phyloP scores from a whole-genome alignment of 2,888 invertebrate genomes.

The Autographa pulchrina region DNA sequence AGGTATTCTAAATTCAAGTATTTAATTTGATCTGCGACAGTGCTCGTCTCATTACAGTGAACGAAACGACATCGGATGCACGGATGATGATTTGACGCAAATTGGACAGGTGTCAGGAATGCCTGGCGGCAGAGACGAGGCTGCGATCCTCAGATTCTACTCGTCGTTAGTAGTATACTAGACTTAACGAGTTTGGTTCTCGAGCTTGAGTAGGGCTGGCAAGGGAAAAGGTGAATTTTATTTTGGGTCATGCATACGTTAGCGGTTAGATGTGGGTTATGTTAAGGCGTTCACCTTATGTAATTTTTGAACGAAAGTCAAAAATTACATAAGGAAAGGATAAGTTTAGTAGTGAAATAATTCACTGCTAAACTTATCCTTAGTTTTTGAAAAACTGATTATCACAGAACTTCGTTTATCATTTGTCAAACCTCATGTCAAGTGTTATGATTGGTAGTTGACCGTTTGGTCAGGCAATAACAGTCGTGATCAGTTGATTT shows the following conservation, averaged over 20 bases:
- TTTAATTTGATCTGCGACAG: slow-evolving; percentile 42
- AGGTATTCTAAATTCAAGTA: slow-evolving; percentile 30
- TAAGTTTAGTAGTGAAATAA: too few species aligned
- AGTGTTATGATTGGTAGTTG: too few species aligned
- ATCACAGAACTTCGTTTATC: too few species aligned
- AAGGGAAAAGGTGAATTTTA: background rate
- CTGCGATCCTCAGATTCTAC: slow-evolving; percentile 66
- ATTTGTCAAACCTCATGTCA: too few species aligned
- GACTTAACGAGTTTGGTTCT: slow-evolving; percentile 78
- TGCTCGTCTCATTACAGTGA: slow-evolving; percentile 61
- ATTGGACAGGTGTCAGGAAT: slow-evolving; percentile 81
- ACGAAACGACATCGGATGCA: slow-evolving; percentile 70
- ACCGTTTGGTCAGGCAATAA: too few species aligned
- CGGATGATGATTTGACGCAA: slow-evolving; percentile 77
- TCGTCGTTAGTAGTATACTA: slow-evolving; percentile 75
- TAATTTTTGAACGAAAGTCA: background rate
- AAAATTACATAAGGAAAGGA: too few species aligned
- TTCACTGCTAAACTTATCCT: too few species aligned
- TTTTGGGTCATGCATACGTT: background rate
- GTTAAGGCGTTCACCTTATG: background rate
- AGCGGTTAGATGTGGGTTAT: background rate
- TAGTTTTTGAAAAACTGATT: too few species aligned
- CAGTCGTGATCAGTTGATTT: too few species aligned
- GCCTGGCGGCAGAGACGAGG: slow-evolving; percentile 50
- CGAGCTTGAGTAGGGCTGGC: slow-evolving; percentile 68